Evolutionary conservation across 1,140 invertebrate species (phyloP).

Genomic region (Diorhabda sublineata): DNA sequence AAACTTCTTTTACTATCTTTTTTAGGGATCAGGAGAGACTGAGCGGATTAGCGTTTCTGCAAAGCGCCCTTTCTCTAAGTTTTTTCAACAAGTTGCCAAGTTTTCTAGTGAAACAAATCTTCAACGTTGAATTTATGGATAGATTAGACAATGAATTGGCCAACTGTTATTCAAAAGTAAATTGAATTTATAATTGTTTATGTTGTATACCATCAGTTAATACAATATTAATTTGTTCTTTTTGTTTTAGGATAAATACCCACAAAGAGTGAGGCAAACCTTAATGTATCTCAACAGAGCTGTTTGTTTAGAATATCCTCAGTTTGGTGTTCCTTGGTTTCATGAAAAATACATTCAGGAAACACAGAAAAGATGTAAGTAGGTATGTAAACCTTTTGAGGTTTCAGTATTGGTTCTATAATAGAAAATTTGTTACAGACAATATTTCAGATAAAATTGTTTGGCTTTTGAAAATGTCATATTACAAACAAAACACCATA

Average conservation of each 20-base stretch:
- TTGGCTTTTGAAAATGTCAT: too few species aligned
- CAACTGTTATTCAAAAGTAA: conserved; percentile 51
- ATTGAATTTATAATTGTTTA: conserved; percentile 38
- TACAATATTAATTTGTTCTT: conserved; percentile 8
- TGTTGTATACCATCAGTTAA: conserved; percentile 8
- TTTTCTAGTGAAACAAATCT: conserved; percentile 51
- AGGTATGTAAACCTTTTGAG: background rate
- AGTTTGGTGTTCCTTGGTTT: conserved; percentile 61
- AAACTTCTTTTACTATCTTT: conserved; percentile 21
- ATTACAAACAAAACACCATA: too few species aligned
- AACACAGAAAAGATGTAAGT: conserved; percentile 31
- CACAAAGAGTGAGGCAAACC: conserved; percentile 49
- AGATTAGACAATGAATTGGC: conserved; percentile 53
- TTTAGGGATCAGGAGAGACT: conserved; percentile 51
- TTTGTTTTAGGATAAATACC: conserved; percentile 50
- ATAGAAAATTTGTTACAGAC: too few species aligned
- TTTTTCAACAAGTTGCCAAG: conserved; percentile 50
- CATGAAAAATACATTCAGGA: conserved; percentile 59
- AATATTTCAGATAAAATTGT: too few species aligned
- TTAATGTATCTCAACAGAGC: conserved; percentile 61
- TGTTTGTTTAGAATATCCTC: conserved; percentile 59
- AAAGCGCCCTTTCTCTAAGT: conserved; percentile 49
- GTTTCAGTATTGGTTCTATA: too few species aligned
- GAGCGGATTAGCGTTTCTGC: conserved; percentile 48
- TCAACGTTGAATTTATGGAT: conserved; percentile 54